These are phyloP conservation scores for Camptogramma bilineatum DNA, from an alignment of 2,888 invertebrate genomes.

Conservation along the genomic window DNA sequence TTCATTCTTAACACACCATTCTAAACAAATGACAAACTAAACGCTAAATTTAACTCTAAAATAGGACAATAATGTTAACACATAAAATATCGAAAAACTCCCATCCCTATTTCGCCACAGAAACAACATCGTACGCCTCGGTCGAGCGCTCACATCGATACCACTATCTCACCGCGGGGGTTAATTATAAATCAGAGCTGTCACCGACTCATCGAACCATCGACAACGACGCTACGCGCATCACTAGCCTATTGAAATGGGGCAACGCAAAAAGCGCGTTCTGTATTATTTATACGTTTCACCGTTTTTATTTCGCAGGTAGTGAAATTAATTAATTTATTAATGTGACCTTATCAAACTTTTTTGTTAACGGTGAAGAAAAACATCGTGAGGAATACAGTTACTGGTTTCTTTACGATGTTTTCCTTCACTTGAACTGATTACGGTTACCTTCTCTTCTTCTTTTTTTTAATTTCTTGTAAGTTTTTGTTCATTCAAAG, in stretches of 20 bases:
- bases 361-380: too few species aligned
- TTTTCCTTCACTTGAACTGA: too few species aligned
- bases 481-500: too few species aligned
- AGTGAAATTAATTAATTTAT: slow-evolving; percentile 8
- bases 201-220: slow-evolving; percentile 31
- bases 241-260: slow-evolving; percentile 31
- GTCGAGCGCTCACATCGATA: slow-evolving; percentile 36
- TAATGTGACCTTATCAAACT: not conserved
- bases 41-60: too few species aligned
- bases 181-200: slow-evolving; percentile 51
- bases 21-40: too few species aligned
- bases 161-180: slow-evolving; percentile 37
- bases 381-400: too few species aligned
- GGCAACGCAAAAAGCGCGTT: slow-evolving; percentile 23
- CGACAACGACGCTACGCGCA: slow-evolving; percentile 26
- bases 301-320: slow-evolving; percentile 9
- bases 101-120: slow-evolving; percentile 22
- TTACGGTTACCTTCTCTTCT: too few species aligned
- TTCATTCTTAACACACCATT: too few species aligned
- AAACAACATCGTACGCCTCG: slow-evolving; percentile 22
- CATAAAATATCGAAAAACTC: slow-evolving; percentile 18
- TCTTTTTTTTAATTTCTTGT: too few species aligned
- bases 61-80: not conserved
- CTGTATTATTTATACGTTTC: slow-evolving; percentile 21
- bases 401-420: too few species aligned